Evolutionary conservation across 2,888 invertebrate species (phyloP).

Genomic region (Meiosimyza decipiens): DNA sequence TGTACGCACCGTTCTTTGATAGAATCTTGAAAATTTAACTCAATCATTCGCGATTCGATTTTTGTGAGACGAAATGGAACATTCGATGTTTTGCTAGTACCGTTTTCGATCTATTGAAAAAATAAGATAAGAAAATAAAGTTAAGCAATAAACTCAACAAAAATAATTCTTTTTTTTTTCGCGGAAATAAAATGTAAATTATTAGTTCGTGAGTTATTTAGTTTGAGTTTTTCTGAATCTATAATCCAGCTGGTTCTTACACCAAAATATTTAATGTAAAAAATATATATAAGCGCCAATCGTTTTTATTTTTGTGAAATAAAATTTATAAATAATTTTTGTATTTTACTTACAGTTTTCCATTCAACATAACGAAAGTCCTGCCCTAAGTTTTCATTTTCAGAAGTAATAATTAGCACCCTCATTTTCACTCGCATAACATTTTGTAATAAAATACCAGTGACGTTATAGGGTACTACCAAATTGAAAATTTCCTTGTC

Average conservation of each 20-base stretch:
- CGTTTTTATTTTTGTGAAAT: neutral
- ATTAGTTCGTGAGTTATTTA: no score
- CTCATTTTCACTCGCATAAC: conserved; percentile 60
- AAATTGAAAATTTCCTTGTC: conserved; percentile 57
- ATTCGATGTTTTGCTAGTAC: conserved; percentile 58
- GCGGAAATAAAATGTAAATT: no score
- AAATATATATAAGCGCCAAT: neutral
- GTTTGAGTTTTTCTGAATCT: no score
- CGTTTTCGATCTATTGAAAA: conserved; percentile 59
- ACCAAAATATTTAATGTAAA: no score
- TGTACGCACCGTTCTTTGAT: conserved; percentile 60
- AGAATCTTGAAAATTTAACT: conserved; percentile 58
- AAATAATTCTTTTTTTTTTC: neutral
- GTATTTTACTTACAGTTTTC: conserved; percentile 62
- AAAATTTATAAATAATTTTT: neutral
- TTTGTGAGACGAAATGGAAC: conserved; percentile 58
- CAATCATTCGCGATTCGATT: conserved; percentile 61
- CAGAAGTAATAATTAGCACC: conserved; percentile 61
- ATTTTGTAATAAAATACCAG: conserved; percentile 62
- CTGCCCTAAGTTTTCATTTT: conserved; percentile 61
- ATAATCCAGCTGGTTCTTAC: no score
- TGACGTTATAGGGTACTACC: conserved; percentile 63
- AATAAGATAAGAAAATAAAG: neutral
- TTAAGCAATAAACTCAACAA: neutral
- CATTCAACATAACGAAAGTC: conserved; percentile 65